These are phyloP conservation scores for Myotis davidii DNA, from an alignment of 2,113 vertebrate genomes.

Conservation along the genomic window DNA sequence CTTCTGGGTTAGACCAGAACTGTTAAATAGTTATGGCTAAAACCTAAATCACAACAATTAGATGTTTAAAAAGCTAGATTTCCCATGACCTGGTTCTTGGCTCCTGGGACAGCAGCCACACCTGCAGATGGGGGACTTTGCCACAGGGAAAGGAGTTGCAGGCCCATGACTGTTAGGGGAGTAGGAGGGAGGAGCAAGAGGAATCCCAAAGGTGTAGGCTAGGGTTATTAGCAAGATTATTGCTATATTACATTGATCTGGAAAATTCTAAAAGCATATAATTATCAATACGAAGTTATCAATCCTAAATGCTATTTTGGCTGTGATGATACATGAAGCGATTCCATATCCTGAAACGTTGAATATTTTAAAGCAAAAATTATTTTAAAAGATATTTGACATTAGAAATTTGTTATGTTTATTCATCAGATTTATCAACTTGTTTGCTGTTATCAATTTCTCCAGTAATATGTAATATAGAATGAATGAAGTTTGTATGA, in stretches of 20 bases:
- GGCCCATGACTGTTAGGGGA: neutral
- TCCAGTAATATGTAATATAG: neutral
- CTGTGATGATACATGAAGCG: neutral
- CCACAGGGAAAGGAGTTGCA: neutral
- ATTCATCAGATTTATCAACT: neutral
- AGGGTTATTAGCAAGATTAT: neutral
- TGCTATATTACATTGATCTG: neutral
- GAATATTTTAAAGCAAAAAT: conserved; percentile 19
- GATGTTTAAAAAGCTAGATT: neutral
- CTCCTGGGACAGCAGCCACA: neutral
- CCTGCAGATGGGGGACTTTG: neutral
- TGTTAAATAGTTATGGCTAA: conserved; percentile 21
- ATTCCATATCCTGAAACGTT: neutral
- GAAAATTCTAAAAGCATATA: conserved; percentile 20
- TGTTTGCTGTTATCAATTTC: neutral
- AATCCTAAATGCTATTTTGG: neutral
- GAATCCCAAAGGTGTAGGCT: neutral
- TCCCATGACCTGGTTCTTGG: conserved; percentile 34
- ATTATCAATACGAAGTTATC: neutral
- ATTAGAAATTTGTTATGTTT: neutral
- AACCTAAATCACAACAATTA: neutral
- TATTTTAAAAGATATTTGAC: conserved; percentile 23
- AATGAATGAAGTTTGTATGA: neutral
- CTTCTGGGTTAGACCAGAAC: conserved; percentile 39
- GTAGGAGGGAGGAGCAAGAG: neutral